Conservation (phyloP, 2,113 vertebrate genomes). For the Alethe diademata region DNA sequence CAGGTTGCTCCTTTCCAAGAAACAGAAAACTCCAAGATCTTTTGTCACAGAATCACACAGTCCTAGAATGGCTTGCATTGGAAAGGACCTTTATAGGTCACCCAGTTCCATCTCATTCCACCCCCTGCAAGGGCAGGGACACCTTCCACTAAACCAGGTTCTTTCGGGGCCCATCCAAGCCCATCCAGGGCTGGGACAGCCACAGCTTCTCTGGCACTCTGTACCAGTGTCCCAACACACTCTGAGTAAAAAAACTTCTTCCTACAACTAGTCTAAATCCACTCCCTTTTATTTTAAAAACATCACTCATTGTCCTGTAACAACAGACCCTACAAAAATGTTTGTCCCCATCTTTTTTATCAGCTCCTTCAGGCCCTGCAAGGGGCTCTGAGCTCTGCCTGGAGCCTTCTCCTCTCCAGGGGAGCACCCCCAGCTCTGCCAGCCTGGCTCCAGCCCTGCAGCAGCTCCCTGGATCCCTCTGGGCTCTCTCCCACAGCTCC, state of each 20-base stretch:
- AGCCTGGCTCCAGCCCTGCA: neutral
- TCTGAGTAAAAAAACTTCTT: neutral
- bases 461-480: rapidly evolving
- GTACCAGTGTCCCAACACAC: neutral
- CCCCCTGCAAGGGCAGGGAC: neutral
- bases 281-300: neutral
- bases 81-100: neutral
- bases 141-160: too few species aligned
- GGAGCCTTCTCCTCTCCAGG: neutral
- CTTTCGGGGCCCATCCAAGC: rapidly evolving
- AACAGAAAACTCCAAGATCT: neutral
- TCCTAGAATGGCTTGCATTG: neutral
- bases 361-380: rapidly evolving
- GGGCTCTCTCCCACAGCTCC: neutral
- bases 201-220: neutral
- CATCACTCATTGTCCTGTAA: neutral
- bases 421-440: neutral
- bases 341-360: neutral
- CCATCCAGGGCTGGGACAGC: neutral
- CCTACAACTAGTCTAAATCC: neutral
- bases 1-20: rapidly evolving
- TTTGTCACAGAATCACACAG: neutral
- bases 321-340: neutral
- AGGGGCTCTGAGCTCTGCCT: neutral
- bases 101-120: neutral